These are phyloP conservation scores for Lampris megalopsis DNA, from an alignment of 2,113 vertebrate species.

Conservation along the genomic window DNA sequence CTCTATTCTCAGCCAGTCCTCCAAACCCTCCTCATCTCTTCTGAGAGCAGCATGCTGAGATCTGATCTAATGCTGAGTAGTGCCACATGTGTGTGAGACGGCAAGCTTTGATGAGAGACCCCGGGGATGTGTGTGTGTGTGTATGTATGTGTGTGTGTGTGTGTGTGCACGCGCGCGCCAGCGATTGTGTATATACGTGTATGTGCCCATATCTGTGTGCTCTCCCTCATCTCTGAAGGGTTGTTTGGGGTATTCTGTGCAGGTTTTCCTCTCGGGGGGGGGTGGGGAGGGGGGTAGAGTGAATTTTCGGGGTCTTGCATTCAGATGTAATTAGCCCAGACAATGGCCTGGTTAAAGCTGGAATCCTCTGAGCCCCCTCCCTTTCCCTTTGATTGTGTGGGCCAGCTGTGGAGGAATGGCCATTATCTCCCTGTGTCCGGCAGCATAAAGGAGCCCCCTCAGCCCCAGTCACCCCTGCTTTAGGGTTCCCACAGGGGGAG, in stretches of 20 bases:
- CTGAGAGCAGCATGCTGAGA: slow-evolving; percentile 77
- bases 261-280: slow-evolving; percentile 53
- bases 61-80: slow-evolving; percentile 81
- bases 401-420: slow-evolving; percentile 83
- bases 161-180: slow-evolving; percentile 44
- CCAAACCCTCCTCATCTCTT: slow-evolving; percentile 77
- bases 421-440: slow-evolving; percentile 80
- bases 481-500: slow-evolving; percentile 80
- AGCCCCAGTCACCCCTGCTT: slow-evolving; percentile 60
- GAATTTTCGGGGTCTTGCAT: slow-evolving; percentile 76
- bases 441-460: slow-evolving; percentile 76
- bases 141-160: slow-evolving; percentile 13
- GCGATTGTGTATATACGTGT: slow-evolving; percentile 26
- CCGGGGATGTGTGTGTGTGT: slow-evolving; percentile 12
- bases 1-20: slow-evolving; percentile 77
- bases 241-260: slow-evolving; percentile 78
- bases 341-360: slow-evolving; percentile 83
- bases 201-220: slow-evolving; percentile 44
- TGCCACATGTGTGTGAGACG: slow-evolving; percentile 63
- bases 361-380: slow-evolving; percentile 78
- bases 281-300: slow-evolving; percentile 47
- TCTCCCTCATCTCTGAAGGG: slow-evolving; percentile 68
- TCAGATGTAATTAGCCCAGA: slow-evolving; percentile 83
- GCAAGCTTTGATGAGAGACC: slow-evolving; percentile 9
- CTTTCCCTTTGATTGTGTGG: slow-evolving; percentile 78